These are phyloP conservation scores for Drosophila dunni DNA, from an alignment of 1,140 invertebrate genomes.

Conservation along the genomic window DNA sequence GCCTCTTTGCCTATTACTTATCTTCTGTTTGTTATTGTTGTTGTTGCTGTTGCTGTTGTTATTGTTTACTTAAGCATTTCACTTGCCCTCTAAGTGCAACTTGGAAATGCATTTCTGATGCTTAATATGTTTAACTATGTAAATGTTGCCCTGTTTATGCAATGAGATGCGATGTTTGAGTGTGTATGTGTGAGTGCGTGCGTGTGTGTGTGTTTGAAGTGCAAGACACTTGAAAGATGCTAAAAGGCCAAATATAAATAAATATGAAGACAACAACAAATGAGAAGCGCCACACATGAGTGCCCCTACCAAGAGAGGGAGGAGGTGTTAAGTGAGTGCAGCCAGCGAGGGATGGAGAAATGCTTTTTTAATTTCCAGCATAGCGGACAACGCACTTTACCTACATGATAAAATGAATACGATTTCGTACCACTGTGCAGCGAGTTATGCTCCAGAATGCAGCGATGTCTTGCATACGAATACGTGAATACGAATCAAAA, in stretches of 20 bases:
- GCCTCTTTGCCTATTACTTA: conserved; percentile 39
- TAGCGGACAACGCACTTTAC: conserved; percentile 14
- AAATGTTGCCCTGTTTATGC: conserved; percentile 71
- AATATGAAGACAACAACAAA: conserved; percentile 56
- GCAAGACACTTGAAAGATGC: conserved; percentile 70
- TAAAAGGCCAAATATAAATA: conserved; percentile 81
- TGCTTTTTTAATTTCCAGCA: conserved; percentile 47
- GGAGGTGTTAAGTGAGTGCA: conserved; percentile 64
- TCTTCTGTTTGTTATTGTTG: conserved; percentile 34
- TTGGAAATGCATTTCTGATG: conserved; percentile 58
- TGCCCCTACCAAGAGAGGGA: conserved; percentile 58
- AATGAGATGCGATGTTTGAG: conserved; percentile 31
- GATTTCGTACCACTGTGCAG: conserved; percentile 61
- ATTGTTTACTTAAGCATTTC: conserved; percentile 79
- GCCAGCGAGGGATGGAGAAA: conserved; percentile 26
- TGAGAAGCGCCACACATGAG: conserved; percentile 38
- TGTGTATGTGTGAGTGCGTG: no score
- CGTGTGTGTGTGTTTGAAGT: conserved; percentile 30
- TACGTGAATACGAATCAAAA: conserved; percentile 62
- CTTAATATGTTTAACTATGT: conserved; percentile 78
- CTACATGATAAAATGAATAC: conserved; percentile 18
- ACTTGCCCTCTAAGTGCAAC: conserved; percentile 51
- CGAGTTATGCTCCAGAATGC: conserved; percentile 61
- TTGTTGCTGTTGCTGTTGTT: conserved; percentile 55
- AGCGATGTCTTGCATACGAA: conserved; percentile 69